Evolutionary conservation across 2,888 invertebrate species (phyloP), one percentile per base, ranked within the genome.

Genomic region (Hymenopus coronatus): DNA sequence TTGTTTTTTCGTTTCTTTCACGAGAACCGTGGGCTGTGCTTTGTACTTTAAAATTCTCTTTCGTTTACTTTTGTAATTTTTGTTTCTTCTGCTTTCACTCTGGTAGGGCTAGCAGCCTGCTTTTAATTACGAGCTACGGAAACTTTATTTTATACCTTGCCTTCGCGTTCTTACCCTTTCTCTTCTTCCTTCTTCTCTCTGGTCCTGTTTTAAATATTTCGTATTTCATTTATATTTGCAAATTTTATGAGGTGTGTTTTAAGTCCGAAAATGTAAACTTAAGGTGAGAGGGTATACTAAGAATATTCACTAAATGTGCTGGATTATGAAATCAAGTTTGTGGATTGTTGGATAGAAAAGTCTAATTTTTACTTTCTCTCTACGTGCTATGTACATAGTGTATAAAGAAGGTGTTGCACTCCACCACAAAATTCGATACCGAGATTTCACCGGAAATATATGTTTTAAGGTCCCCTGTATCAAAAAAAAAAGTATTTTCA

Each of bases 11-110:
- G 88, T 89, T 88, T 84, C 88, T 83, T 70, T 87, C 88, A 89
- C 89, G 89, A 88, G 89, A 81, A 87, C 88, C 88, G 84, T 88
- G 84, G 89, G 87, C 88, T 87, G 46, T 81, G 83, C 87, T 89
- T 87, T 85, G 86, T 86, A 30, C 88, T 88, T 89, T 89, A 89
- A 89, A 89, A 83, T 89, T 86, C 88, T 87, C 70, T 83, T 83
- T 54, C 84, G 84, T 89, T 87, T 83, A 70, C 89, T 40, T 89
- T 89, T 88, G 54, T 87, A 40, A 88, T 88, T 89, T 89, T 88
- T 82, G 40, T 54, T 89, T 33, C 85, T 85, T 84, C 40, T 83
- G 15, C 86, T 33, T 82, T 88, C 46, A 82, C 88, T 82, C 85
- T 87, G 40, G 40, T 87, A 30, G n/a, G n/a, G 81, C 30, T 82